Evolutionary conservation across 1,140 invertebrate genomes (phyloP).

Genomic region (Drosophila subpulchrella): DNA sequence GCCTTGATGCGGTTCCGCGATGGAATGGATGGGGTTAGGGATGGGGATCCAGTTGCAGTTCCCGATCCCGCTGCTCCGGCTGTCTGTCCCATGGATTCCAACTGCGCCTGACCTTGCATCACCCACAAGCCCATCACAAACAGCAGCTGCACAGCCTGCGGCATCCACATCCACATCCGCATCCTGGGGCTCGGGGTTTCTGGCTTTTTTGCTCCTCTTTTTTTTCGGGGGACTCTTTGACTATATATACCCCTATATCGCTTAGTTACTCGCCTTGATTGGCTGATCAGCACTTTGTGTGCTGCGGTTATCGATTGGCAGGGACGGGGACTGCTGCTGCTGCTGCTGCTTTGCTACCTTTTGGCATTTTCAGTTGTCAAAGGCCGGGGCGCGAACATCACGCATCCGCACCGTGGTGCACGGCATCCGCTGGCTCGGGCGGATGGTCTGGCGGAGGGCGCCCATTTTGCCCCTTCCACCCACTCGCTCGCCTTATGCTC

Average conservation of each 20-base stretch:
- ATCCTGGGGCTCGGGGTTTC: constrained; percentile 29
- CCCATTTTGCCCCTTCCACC: constrained; percentile 44
- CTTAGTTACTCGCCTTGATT: constrained; percentile 29
- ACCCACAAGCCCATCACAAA: constrained; percentile 15
- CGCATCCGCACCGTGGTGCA: constrained; percentile 48
- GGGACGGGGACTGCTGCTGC: constrained; percentile 1
- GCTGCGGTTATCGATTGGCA: constrained; percentile 30
- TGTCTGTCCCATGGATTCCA: constrained; percentile 7
- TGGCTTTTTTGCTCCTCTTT: not conserved
- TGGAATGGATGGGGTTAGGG: constrained; percentile 17
- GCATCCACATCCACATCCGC: constrained; percentile 23
- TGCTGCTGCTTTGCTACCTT: constrained; percentile 16
- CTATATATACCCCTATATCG: constrained; percentile 20
- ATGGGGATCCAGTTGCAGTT: constrained; percentile 1
- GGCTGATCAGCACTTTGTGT: constrained; percentile 50
- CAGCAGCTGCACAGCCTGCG: constrained; percentile 21
- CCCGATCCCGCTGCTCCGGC: constrained; percentile 1
- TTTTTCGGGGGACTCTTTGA: not conserved
- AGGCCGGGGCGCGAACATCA: constrained; percentile 44
- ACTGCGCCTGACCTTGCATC: constrained; percentile 28
- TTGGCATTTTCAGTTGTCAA: constrained; percentile 51
- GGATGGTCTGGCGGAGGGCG: constrained; percentile 13
- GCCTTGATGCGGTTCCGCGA: constrained; percentile 61
- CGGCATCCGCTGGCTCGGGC: constrained; percentile 25
- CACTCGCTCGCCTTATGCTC: constrained; percentile 6